These are phyloP conservation scores for Raja brachyura DNA, from an alignment of 2,113 vertebrate species.

Conservation along the genomic window DNA sequence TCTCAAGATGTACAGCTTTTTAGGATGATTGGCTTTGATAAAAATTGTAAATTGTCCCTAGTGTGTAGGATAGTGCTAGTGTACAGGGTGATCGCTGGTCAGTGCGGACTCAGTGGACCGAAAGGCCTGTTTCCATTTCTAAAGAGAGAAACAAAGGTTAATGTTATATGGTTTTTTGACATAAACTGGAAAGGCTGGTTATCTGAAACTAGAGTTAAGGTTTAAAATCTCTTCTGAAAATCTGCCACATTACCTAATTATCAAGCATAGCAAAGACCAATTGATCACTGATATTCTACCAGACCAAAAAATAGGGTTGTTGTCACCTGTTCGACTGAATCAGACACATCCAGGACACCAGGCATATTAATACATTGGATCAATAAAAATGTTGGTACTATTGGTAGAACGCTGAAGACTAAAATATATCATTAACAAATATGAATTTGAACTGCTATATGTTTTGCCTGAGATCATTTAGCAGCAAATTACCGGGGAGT, in stretches of 20 bases:
- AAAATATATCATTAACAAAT: background rate
- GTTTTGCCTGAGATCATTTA: background rate
- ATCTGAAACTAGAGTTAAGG: too few species aligned
- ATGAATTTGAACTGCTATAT: background rate
- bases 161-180: too few species aligned
- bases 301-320: background rate
- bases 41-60: too few species aligned
- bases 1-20: too few species aligned
- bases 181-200: too few species aligned
- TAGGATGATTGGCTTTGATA: too few species aligned
- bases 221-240: background rate
- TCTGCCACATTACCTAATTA: constrained; percentile 10
- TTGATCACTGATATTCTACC: background rate
- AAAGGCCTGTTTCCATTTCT: too few species aligned
- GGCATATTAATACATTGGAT: background rate
- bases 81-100: too few species aligned
- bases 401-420: too few species aligned
- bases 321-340: background rate
- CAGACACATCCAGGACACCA: background rate
- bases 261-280: background rate
- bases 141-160: too few species aligned
- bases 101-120: too few species aligned
- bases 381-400: background rate
- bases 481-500: background rate
- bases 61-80: too few species aligned